phyloP scores from a whole-genome alignment of 2,888 invertebrate species.

The Erebia epiphron region DNA sequence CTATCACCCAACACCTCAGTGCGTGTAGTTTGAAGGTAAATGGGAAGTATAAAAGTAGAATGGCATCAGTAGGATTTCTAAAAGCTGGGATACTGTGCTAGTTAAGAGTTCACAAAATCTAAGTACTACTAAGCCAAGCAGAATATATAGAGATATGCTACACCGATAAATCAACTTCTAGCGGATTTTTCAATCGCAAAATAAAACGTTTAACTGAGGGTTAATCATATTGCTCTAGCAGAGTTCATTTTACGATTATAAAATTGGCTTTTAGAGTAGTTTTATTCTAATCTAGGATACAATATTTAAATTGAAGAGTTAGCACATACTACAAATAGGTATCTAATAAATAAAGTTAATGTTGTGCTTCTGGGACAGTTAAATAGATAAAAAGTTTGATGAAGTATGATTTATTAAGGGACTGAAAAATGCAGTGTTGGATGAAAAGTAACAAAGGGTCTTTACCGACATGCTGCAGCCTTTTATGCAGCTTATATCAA shows the following conservation, averaged over 20 bases:
- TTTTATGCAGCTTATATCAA: constrained; percentile 41
- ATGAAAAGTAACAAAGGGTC: constrained; percentile 74
- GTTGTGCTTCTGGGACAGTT: constrained; percentile 18
- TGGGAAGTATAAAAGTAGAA: constrained; percentile 21
- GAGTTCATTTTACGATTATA: background rate
- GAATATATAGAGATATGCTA: constrained; percentile 8
- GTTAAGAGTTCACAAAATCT: background rate
- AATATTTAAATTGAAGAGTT: constrained; percentile 13
- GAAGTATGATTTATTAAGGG: constrained; percentile 56
- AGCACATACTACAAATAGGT: constrained; percentile 19
- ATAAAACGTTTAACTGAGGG: too few relatives aligned
- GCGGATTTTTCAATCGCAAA: too few relatives aligned
- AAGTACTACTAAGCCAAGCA: constrained; percentile 6
- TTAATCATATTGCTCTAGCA: too few relatives aligned
- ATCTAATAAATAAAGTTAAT: constrained; percentile 11
- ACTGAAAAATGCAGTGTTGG: constrained; percentile 67
- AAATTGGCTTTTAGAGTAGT: background rate
- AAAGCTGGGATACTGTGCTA: constrained; percentile 22
- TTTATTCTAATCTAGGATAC: constrained; percentile 21
- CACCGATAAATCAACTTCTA: constrained; percentile 27
- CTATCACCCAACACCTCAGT: constrained; percentile 75
- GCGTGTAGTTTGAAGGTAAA: constrained; percentile 31
- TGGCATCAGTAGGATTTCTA: constrained; percentile 24
- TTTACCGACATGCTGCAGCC: constrained; percentile 69
- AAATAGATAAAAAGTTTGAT: constrained; percentile 23